A percentile compares a stretch with the other conserved stretches of the same genome.
Conservation (phyloP, 2,113 vertebrate genomes). For the Procavia capensis region DNA sequence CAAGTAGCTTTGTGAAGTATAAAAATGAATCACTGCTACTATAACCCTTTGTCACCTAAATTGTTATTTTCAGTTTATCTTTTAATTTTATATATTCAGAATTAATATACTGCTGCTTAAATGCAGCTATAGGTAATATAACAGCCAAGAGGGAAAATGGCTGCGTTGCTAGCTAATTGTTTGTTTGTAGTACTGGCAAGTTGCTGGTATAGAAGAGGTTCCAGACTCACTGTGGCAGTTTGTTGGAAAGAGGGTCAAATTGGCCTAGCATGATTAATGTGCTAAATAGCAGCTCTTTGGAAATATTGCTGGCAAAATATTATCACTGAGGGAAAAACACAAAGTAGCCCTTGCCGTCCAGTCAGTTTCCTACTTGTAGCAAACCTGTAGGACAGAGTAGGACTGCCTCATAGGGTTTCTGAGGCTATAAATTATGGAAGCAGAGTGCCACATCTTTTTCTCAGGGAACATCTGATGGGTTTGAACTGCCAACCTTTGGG, state of each 20-base stretch:
- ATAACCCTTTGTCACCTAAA: slow-evolving; percentile 44
- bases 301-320: background rate
- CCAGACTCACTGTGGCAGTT: slow-evolving; percentile 42
- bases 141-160: slow-evolving; percentile 55
- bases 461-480: too few relatives aligned
- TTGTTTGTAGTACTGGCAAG: slow-evolving; percentile 47
- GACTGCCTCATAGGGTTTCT: too few relatives aligned
- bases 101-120: slow-evolving; percentile 73
- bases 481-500: too few relatives aligned
- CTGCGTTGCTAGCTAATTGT: slow-evolving; percentile 44
- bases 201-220: slow-evolving; percentile 11
- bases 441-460: too few relatives aligned
- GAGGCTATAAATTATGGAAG: too few relatives aligned
- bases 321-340: background rate
- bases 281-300: slow-evolving; percentile 25
- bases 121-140: slow-evolving; percentile 53
- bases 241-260: slow-evolving; percentile 45
- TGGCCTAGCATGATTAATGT: slow-evolving; percentile 23
- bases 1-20: slow-evolving; percentile 70
- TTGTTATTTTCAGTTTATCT: slow-evolving; percentile 56
- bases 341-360: too few relatives aligned
- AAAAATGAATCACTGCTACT: slow-evolving; percentile 71
- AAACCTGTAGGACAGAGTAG: too few relatives aligned
- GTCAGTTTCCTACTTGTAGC: too few relatives aligned
- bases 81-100: slow-evolving; percentile 76